These are phyloP conservation scores for Phoenicopterus ruber DNA, from an alignment of 2,113 vertebrate genomes.

Conservation along the genomic window DNA sequence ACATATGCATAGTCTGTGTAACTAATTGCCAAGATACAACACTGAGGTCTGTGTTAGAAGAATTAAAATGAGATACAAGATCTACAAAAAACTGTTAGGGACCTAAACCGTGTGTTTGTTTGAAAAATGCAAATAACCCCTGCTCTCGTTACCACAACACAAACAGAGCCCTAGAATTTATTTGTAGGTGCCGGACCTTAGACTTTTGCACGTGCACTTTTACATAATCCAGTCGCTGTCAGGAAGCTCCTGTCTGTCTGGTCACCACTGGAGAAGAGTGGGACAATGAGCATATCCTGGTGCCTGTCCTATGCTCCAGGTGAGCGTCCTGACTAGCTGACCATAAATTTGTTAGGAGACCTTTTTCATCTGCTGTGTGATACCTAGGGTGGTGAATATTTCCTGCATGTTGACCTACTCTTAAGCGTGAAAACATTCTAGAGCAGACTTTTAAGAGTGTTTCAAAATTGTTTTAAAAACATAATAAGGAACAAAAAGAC, in stretches of 20 bases:
- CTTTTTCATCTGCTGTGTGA: background rate
- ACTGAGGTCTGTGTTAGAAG: background rate
- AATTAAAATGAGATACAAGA: background rate
- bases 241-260: background rate
- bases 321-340: background rate
- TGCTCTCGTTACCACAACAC: background rate
- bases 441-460: background rate
- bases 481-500: background rate
- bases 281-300: background rate
- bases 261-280: background rate
- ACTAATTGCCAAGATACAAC: background rate
- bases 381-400: background rate
- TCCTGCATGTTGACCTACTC: background rate
- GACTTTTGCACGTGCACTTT: background rate
- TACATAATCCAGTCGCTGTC: background rate
- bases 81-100: background rate
- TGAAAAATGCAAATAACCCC: background rate
- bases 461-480: background rate
- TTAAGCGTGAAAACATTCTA: background rate
- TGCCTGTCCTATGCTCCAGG: background rate
- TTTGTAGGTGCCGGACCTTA: background rate
- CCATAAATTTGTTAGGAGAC: background rate
- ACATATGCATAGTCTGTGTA: accelerated
- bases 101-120: background rate
- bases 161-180: background rate